A percentile compares a stretch with the other conserved stretches of the same genome.
phyloP scores from a whole-genome alignment of 2,888 invertebrate genomes.

The Pinctada fucata region DNA sequence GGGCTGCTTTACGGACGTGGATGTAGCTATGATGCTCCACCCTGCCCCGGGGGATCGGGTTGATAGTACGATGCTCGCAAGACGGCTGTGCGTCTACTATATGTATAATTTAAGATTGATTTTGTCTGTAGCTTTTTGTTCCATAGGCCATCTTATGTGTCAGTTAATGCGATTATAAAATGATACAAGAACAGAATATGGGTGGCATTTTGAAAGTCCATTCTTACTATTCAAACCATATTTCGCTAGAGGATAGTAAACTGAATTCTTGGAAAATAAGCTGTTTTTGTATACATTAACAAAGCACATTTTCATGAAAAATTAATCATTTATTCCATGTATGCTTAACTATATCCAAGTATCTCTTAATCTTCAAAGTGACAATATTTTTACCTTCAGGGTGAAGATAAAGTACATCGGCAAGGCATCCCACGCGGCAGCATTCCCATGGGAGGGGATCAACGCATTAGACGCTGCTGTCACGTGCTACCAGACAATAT shows the following conservation, averaged over 20 bases:
- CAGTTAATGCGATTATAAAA: background rate
- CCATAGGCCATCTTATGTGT: background rate
- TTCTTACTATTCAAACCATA: too few relatives aligned
- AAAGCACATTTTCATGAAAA: too few relatives aligned
- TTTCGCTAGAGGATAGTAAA: too few relatives aligned
- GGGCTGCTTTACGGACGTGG: constrained; percentile 60
- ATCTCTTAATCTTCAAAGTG: too few relatives aligned
- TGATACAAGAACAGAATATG: background rate
- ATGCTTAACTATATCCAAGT: too few relatives aligned
- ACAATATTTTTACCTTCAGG: constrained; percentile 13
- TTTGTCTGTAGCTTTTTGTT: background rate
- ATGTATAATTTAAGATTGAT: background rate
- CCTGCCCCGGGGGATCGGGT: constrained; percentile 41
- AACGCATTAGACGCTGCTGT: constrained; percentile 76
- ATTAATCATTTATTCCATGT: too few relatives aligned
- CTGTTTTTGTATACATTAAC: too few relatives aligned
- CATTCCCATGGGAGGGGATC: constrained; percentile 69
- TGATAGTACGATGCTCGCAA: background rate
- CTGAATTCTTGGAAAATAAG: too few relatives aligned
- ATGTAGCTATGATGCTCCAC: constrained; percentile 67
- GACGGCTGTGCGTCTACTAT: constrained; percentile 39
- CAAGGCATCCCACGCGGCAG: constrained; percentile 55
- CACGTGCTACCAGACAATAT: constrained; percentile 70
- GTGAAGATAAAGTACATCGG: constrained; percentile 49
- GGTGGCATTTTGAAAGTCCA: too few relatives aligned